phyloP scores from a whole-genome alignment of 1,140 invertebrate species.

The Latrodectus geometricus region DNA sequence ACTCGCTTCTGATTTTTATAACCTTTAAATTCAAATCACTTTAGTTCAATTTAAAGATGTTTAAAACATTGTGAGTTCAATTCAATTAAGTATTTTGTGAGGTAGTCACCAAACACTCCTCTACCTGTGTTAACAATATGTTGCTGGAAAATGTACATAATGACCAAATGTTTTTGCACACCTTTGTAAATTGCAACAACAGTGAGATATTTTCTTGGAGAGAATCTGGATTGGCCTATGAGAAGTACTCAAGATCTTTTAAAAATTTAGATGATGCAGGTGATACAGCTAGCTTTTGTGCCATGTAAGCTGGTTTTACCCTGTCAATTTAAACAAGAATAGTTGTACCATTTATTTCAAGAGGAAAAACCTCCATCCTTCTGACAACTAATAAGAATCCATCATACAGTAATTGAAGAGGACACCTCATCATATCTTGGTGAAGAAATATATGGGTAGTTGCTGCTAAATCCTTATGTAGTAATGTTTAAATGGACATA shows the following conservation, averaged over 20 bases:
- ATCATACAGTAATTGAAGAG: constrained; percentile 2
- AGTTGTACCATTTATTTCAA: constrained; percentile 5
- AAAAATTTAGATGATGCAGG: not conserved
- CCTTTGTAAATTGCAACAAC: not conserved
- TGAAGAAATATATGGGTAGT: not conserved
- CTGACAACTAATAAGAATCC: not conserved
- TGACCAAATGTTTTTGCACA: not conserved
- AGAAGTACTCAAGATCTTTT: not conserved
- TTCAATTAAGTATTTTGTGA: too few relatives aligned
- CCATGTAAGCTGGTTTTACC: not conserved
- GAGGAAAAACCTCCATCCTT: not conserved
- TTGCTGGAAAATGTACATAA: constrained; percentile 1
- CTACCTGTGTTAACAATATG: constrained; percentile 1
- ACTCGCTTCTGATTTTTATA: too few relatives aligned
- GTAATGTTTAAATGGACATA: constrained; percentile 72
- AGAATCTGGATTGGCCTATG: not conserved
- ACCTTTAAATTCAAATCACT: too few relatives aligned
- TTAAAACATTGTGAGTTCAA: too few relatives aligned
- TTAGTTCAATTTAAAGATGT: too few relatives aligned
- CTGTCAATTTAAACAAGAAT: constrained; percentile 20
- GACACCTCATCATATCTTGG: not conserved
- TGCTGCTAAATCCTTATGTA: constrained; percentile 65
- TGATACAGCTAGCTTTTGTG: not conserved
- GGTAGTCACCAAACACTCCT: constrained; percentile 1
- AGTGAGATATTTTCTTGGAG: too few relatives aligned